Conservation (phyloP, 2,113 vertebrate genomes). For the Haplochromis burtoni region DNA sequence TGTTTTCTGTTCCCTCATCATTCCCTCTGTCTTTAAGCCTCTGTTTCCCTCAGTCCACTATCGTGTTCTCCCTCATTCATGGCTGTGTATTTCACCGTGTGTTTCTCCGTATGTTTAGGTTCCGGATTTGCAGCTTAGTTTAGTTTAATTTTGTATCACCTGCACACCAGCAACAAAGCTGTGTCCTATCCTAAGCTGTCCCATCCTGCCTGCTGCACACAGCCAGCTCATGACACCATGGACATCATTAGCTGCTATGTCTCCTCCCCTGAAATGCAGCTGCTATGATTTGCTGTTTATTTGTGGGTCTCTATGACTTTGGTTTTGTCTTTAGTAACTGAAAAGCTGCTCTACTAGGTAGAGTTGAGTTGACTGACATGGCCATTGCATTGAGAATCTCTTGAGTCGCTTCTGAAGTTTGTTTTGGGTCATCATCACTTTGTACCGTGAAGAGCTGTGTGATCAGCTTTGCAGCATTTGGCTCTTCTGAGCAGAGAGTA, state of each 20-base stretch:
- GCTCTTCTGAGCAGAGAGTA: background rate
- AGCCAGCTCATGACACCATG: background rate
- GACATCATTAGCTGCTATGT: background rate
- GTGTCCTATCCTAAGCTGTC: background rate
- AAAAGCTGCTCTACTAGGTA: background rate
- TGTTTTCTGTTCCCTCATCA: accelerated
- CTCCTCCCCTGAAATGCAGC: background rate
- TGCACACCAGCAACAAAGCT: background rate
- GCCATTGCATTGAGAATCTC: background rate
- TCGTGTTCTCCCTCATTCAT: background rate
- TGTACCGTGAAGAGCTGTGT: background rate
- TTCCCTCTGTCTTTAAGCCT: background rate
- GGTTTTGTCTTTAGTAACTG: background rate
- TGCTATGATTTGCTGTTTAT: background rate
- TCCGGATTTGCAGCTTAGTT: background rate
- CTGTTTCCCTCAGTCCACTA: background rate
- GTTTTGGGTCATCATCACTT: background rate
- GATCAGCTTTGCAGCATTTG: background rate
- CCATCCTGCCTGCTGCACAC: background rate
- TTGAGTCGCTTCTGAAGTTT: background rate
- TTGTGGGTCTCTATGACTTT: background rate
- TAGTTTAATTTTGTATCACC: background rate
- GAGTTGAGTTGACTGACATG: background rate
- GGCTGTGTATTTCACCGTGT: background rate
- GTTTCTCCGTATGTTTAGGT: background rate